These are phyloP conservation scores for Sebastes hubbsi DNA, from an alignment of 2,797 vertebrate species.

Conservation along the genomic window DNA sequence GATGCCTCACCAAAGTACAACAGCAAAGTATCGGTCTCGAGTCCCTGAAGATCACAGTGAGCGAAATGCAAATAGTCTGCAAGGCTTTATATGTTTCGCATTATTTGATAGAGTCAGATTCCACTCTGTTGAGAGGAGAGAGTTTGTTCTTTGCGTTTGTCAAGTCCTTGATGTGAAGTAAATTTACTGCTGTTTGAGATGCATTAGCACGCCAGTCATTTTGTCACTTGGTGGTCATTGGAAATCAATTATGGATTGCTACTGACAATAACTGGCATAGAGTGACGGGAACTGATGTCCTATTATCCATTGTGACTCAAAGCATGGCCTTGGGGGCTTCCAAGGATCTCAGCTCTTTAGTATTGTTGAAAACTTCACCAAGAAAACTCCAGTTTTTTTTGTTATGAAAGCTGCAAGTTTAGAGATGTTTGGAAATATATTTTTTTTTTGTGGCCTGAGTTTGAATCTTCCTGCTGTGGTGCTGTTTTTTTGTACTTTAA, in stretches of 20 bases:
- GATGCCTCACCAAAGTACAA: not conserved
- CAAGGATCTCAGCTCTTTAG: not conserved
- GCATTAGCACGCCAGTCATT: slow-evolving; percentile 1
- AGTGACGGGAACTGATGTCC: slow-evolving; percentile 10
- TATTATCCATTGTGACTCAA: not conserved
- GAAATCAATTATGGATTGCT: slow-evolving; percentile 33
- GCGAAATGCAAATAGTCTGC: not conserved
- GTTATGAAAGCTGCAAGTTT: not conserved
- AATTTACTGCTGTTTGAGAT: slow-evolving; percentile 1
- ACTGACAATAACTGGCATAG: not conserved
- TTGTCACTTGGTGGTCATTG: slow-evolving; percentile 16
- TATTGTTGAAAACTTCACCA: not conserved
- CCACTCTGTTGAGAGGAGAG: not conserved
- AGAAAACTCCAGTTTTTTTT: not conserved
- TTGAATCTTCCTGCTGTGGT: too few species aligned
- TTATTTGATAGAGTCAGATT: not conserved
- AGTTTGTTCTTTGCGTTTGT: not conserved
- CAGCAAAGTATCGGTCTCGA: not conserved
- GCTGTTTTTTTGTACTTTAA: not conserved
- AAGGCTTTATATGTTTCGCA: not conserved
- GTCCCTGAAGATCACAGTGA: not conserved
- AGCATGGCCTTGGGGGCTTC: not conserved
- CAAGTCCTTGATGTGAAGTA: not conserved
- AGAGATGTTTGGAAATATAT: not conserved
- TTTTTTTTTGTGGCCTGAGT: not conserved